phyloP scores from a whole-genome alignment of 35 echinoderm and acorn worm species.

The Ptychodera flava region DNA sequence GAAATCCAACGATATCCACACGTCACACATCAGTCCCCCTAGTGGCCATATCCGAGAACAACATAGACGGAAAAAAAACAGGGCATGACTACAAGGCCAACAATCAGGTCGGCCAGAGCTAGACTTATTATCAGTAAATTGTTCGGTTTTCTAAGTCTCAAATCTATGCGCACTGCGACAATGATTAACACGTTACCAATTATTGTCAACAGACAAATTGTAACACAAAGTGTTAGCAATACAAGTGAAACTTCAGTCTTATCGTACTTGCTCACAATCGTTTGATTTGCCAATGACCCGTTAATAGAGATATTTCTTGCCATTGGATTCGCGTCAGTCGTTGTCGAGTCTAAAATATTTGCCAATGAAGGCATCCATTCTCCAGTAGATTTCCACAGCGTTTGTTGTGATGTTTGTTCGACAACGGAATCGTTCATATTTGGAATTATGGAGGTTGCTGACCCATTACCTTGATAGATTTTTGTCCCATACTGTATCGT shows the following conservation, averaged over 20 bases:
- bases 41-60: constrained; percentile 47
- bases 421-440: no score
- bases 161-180: background rate
- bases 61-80: constrained; percentile 15
- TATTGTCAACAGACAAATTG: background rate
- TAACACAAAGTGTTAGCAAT: background rate
- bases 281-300: no score
- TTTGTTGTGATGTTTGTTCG: no score
- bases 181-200: background rate
- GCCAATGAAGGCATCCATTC: no score
- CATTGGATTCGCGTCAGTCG: no score
- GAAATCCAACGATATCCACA: constrained; percentile 73
- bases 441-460: no score
- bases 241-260: background rate
- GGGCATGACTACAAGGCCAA: constrained; percentile 84
- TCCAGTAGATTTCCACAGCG: no score
- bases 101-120: constrained; percentile 72
- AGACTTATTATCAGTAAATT: constrained; percentile 9
- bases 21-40: constrained; percentile 36
- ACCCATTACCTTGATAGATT: no score
- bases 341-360: no score
- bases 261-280: background rate
- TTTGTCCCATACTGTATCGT: no score
- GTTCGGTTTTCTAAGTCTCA: background rate
- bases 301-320: no score